Percentiles rank a stretch among this genome's conserved stretches.
phyloP scores from a whole-genome alignment of 1,140 invertebrate genomes.

The Drosophila lini region DNA sequence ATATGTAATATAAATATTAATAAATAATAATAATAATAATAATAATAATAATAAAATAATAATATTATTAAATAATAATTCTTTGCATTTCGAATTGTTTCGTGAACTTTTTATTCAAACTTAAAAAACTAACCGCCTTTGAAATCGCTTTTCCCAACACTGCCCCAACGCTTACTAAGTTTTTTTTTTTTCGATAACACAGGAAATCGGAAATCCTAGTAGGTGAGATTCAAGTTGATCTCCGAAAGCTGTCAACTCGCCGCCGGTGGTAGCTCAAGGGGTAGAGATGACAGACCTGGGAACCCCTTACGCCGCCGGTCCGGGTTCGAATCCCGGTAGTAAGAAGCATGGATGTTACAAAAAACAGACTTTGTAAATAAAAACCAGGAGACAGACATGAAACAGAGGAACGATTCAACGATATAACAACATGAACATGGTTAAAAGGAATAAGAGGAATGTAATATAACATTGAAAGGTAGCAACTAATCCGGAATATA shows the following conservation, averaged over 20 bases:
- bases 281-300: background rate
- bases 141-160: background rate
- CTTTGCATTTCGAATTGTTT: background rate
- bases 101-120: background rate
- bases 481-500: too few relatives aligned
- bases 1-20: too few relatives aligned
- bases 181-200: background rate
- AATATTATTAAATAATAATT: background rate
- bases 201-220: background rate
- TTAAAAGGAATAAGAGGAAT: too few relatives aligned
- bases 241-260: background rate
- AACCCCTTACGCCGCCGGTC: background rate
- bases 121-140: background rate
- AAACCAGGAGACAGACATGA: background rate
- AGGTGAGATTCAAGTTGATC: background rate
- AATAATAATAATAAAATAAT: too few relatives aligned
- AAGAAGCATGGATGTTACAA: conserved; percentile 6
- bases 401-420: too few relatives aligned
- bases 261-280: conserved; percentile 2
- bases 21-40: too few relatives aligned
- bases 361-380: background rate
- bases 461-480: too few relatives aligned
- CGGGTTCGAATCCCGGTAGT: conserved; percentile 16
- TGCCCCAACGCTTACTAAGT: background rate
- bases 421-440: too few relatives aligned